Base-by-base conservation (phyloP, 30 jellyfish, hydroid and myxozoan genomes). In the Aurelia aurita complex sp. Pacific region DNA sequence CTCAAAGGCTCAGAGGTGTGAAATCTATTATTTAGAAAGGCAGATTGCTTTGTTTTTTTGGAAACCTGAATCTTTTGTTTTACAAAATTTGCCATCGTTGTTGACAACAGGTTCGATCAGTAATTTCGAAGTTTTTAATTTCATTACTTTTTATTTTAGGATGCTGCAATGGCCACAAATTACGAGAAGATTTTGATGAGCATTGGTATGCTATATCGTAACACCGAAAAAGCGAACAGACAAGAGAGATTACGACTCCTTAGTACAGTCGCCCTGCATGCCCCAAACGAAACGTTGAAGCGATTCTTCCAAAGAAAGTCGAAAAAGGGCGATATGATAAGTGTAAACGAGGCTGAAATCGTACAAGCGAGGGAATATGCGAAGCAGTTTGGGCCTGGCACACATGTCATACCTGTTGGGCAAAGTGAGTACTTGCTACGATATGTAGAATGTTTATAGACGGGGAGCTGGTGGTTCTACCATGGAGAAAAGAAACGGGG, bases 351-450 rank as follows among this genome's bases (percentile, higher is more conserved):
- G 88, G 94, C 87, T 14, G 97, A 90, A 66, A 83, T 90, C 65
- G 91, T 71, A n/a, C 88, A 84, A 61, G 97, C 97, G 42, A 76
- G 97, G 69, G 94, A 83, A 52, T 90, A 90, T 77, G 90, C 97
- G 13, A 90, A 90, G 75, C 94, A 80, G 83, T 90, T 90, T 62
- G 97, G 97, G 17, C 94, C 97, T 4, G 97, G 97, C 8, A 67
- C 68, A 12, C 81, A 73, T 50, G 94, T 85, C 12, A 60, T 76
- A 76, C 96, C 90, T 29, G 89, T 65, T 23, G 83, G 90, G 33
- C 90, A 81, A 69, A 82, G 90, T 81, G 59, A 18, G 81, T 73
- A 38, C 7, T 54, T 4, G 6, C 6, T 40, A 40, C 1, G 52
- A 0, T 40, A 0, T 9, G 6, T 29, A 11, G 1, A 5, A 16